Evolutionary conservation across 1,140 invertebrate species (phyloP).

Genomic region (Diabrotica virgifera): DNA sequence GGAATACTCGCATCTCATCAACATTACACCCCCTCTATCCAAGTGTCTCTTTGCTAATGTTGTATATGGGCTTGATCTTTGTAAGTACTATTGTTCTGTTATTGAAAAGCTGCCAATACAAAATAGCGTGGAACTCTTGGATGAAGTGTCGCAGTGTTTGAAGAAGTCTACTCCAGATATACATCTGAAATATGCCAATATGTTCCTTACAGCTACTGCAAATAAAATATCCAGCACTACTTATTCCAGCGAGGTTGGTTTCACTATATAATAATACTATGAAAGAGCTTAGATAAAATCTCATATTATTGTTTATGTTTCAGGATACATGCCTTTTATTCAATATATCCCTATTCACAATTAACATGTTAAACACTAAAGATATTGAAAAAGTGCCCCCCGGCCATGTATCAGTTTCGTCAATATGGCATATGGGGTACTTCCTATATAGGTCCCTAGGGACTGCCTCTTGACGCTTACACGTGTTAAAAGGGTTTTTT

Average conservation of each 20-base stretch:
- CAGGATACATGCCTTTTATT: background rate
- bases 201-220: slow-evolving; percentile 28
- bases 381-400: no score
- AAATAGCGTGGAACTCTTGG: slow-evolving; percentile 35
- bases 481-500: no score
- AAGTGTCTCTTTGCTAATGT: slow-evolving; percentile 40
- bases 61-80: slow-evolving; percentile 33
- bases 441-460: no score
- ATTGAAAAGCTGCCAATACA: slow-evolving; percentile 32
- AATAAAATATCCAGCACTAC: slow-evolving; percentile 26
- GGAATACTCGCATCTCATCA: slow-evolving; percentile 39
- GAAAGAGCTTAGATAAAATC: background rate
- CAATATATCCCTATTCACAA: no score
- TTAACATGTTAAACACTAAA: no score
- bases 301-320: background rate
- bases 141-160: slow-evolving; percentile 35
- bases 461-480: no score
- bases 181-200: slow-evolving; percentile 23
- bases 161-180: slow-evolving; percentile 28
- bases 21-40: slow-evolving; percentile 38
- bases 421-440: no score
- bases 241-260: slow-evolving; percentile 25
- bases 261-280: background rate
- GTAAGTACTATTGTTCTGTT: slow-evolving; percentile 30
- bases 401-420: no score